Conservation (phyloP, 2,113 vertebrate genomes). For the Saccopteryx bilineata region DNA sequence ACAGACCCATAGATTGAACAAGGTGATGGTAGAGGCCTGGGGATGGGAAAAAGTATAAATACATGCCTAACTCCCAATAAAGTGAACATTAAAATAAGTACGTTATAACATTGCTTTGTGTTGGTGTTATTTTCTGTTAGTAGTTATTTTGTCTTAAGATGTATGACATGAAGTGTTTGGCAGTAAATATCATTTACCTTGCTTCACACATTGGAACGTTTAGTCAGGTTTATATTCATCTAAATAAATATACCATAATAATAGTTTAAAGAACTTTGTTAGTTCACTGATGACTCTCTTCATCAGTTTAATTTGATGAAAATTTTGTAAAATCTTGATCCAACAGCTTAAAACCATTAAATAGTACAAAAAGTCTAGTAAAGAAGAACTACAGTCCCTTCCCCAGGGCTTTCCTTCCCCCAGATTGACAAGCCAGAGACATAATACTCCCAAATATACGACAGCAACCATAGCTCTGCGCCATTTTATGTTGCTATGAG, state of each 20-base stretch:
- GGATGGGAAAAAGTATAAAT: neutral
- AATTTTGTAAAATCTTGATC: neutral
- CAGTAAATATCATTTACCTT: neutral
- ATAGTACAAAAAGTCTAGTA: neutral
- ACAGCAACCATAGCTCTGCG: neutral
- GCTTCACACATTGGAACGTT: slow-evolving; percentile 21
- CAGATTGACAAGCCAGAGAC: neutral
- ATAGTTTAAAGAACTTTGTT: neutral
- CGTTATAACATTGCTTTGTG: neutral
- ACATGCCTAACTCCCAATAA: neutral
- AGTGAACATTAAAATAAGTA: neutral
- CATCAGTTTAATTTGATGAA: neutral
- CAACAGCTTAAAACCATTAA: neutral
- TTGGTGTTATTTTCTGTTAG: neutral
- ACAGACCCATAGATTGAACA: too few relatives aligned
- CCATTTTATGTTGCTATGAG: neutral
- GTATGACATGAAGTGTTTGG: neutral
- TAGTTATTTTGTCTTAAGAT: neutral
- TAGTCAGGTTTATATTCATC: neutral
- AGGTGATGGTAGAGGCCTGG: neutral
- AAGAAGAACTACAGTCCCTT: neutral
- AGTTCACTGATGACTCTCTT: neutral
- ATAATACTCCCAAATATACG: neutral
- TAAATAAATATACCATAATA: neutral
- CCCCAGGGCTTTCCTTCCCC: neutral